Conservation (phyloP, 1,140 invertebrate species). For the Ceratina calcarata region DNA sequence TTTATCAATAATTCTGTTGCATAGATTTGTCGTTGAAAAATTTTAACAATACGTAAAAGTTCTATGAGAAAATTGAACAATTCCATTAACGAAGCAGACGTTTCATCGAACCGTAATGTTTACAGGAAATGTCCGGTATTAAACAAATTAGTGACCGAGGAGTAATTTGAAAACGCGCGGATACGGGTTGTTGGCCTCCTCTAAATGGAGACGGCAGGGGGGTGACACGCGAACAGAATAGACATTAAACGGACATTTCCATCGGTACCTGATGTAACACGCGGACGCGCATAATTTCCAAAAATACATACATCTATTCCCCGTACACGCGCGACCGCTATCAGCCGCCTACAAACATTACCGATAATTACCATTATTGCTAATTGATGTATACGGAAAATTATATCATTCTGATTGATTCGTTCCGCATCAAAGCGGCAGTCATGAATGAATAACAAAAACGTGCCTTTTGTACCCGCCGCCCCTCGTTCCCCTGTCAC, state of each 20-base stretch:
- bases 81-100: too few relatives aligned
- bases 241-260: slow-evolving; percentile 34
- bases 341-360: slow-evolving; percentile 41
- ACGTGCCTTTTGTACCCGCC: neutral
- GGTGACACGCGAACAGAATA: neutral
- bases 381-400: slow-evolving; percentile 42
- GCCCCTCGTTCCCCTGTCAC: neutral
- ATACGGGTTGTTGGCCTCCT: neutral
- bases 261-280: slow-evolving; percentile 16
- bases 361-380: slow-evolving; percentile 48
- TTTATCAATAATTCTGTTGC: too few relatives aligned
- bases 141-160: neutral
- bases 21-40: too few relatives aligned
- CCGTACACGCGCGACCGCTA: neutral
- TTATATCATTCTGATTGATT: slow-evolving; percentile 52
- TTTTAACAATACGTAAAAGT: too few relatives aligned
- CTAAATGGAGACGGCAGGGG: slow-evolving; percentile 4
- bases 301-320: slow-evolving; percentile 43
- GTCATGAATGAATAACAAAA: slow-evolving; percentile 52
- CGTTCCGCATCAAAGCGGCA: slow-evolving; percentile 41
- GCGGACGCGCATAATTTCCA: slow-evolving; percentile 41
- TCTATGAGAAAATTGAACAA: too few relatives aligned
- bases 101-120: neutral
- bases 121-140: neutral
- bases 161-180: slow-evolving; percentile 23